These are phyloP conservation scores for Sclerodermus sp. DNA, from an alignment of 2,888 invertebrate genomes.

Conservation along the genomic window DNA sequence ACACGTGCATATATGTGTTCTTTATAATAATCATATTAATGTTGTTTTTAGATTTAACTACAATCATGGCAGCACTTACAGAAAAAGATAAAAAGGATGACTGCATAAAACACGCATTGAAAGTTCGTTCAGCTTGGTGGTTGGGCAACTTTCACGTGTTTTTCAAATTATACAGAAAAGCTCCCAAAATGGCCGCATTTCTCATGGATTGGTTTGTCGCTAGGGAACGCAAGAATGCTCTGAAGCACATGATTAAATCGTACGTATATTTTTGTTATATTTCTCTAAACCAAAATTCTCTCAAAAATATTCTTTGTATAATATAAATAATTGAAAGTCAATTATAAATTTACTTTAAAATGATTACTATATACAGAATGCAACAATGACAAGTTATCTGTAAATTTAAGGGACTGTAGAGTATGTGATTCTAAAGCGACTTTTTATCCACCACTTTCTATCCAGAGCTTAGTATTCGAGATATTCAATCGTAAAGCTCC, in stretches of 20 bases:
- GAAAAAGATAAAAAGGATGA: constrained; percentile 77
- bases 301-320: too few species aligned
- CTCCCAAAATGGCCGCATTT: constrained; percentile 95
- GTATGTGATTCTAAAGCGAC: too few species aligned
- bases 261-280: constrained; percentile 75
- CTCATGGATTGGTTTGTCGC: constrained; percentile 98
- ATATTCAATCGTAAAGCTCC: too few species aligned
- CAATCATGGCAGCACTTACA: constrained; percentile 81
- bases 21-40: constrained; percentile 13
- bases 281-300: too few species aligned
- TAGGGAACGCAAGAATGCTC: constrained; percentile 87
- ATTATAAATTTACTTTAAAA: too few species aligned
- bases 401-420: too few species aligned
- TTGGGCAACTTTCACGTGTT: constrained; percentile 90
- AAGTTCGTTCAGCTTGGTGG: constrained; percentile 91
- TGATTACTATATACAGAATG: too few species aligned
- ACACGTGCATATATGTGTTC: too few species aligned
- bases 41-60: constrained; percentile 77
- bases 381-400: too few species aligned
- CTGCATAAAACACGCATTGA: constrained; percentile 82
- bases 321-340: too few species aligned
- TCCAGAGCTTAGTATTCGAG: too few species aligned
- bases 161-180: constrained; percentile 84
- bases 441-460: too few species aligned
- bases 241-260: constrained; percentile 94